Evolutionary conservation across 2,113 vertebrate genomes (phyloP).

Genomic region (Sakesphorus luctuosus): DNA sequence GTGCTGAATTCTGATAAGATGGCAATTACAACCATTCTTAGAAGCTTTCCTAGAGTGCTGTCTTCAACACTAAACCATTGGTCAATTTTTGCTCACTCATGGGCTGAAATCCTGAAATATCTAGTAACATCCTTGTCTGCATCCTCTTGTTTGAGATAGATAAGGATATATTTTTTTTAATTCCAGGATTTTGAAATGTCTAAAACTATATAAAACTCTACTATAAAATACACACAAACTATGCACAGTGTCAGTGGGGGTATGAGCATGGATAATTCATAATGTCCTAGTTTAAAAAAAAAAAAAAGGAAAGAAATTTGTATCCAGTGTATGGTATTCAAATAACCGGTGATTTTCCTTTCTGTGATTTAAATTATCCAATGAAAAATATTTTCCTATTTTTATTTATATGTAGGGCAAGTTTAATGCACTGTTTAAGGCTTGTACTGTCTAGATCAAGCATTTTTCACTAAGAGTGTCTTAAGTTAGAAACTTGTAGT

Average conservation of each 20-base stretch:
- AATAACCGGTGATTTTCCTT: background rate
- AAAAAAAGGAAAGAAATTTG: background rate
- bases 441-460: background rate
- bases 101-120: background rate
- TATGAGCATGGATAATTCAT: background rate
- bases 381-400: background rate
- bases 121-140: background rate
- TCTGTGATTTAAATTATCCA: background rate
- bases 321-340: background rate
- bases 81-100: background rate
- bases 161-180: background rate
- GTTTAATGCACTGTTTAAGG: background rate
- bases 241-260: background rate
- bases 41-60: background rate
- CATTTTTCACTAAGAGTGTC: background rate
- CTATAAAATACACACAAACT: background rate
- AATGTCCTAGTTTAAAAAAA: background rate
- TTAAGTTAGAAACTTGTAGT: background rate
- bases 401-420: background rate
- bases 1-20: background rate
- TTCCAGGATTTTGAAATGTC: background rate
- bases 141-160: background rate
- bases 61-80: background rate
- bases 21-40: rapidly evolving
- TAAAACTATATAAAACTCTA: background rate